These are phyloP conservation scores for Heterocephalus glaber DNA, from an alignment of 2,113 vertebrate genomes.

Conservation along the genomic window DNA sequence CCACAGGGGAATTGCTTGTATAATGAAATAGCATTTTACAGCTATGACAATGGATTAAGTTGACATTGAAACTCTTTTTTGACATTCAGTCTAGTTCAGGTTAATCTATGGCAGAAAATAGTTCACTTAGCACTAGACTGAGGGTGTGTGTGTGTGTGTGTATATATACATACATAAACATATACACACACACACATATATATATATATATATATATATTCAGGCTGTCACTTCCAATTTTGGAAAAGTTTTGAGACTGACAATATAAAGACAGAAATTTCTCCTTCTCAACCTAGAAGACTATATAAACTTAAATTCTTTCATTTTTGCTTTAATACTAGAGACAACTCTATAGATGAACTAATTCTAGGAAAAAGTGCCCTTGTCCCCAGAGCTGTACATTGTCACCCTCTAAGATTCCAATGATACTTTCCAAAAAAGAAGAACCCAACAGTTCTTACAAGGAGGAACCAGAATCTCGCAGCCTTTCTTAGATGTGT, in stretches of 20 bases:
- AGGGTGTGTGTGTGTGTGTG: neutral
- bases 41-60: conserved; percentile 70
- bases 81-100: conserved; percentile 63
- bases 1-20: conserved; percentile 58
- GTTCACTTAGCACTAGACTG: conserved; percentile 42
- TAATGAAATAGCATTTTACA: conserved; percentile 74
- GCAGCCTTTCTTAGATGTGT: neutral
- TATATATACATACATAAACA: fast-evolving
- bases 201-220: neutral
- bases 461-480: neutral
- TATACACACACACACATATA: neutral
- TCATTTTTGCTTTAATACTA: neutral
- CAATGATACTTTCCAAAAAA: neutral
- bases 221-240: conserved; percentile 65
- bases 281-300: conserved; percentile 46
- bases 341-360: neutral
- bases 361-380: neutral
- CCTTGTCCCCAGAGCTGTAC: neutral
- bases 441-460: fast-evolving
- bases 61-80: conserved; percentile 69
- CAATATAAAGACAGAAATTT: conserved; percentile 63
- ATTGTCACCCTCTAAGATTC: neutral
- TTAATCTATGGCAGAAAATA: conserved; percentile 71
- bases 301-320: conserved; percentile 42
- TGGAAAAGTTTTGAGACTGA: conserved; percentile 59